Conservation (phyloP, 1,140 invertebrate species). For the Apolygus lucorum region DNA sequence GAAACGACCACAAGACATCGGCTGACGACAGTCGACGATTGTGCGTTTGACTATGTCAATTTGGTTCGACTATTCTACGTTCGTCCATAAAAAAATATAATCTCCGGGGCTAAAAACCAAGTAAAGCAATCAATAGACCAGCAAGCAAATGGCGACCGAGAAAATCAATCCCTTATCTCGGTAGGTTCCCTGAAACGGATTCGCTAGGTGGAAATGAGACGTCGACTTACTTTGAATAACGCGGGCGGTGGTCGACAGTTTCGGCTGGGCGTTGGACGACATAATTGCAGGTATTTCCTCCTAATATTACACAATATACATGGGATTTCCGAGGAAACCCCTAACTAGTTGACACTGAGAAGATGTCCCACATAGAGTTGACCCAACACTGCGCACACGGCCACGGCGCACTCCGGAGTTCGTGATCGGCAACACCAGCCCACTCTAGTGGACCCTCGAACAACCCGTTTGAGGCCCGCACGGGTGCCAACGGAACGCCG, state of each 20-base stretch:
- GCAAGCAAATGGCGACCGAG: neutral
- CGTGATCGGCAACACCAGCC: neutral
- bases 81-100: too few species aligned
- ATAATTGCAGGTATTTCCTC: neutral
- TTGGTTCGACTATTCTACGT: too few species aligned
- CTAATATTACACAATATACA: conserved; percentile 8
- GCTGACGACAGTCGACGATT: too few species aligned
- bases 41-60: too few species aligned
- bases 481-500: neutral
- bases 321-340: conserved; percentile 14
- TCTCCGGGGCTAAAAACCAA: neutral
- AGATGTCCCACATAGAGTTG: conserved; percentile 16
- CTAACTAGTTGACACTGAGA: conserved; percentile 15
- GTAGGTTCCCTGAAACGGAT: neutral
- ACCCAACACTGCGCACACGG: conserved; percentile 7
- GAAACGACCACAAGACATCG: too few species aligned
- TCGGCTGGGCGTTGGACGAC: neutral
- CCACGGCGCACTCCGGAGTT: neutral
- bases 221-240: conserved; percentile 7
- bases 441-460: too few species aligned
- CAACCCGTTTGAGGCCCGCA: neutral
- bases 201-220: neutral
- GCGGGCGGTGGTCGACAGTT: conserved; percentile 11
- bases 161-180: conserved; percentile 12
- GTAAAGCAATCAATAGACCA: neutral